Conservation (phyloP, 2,888 invertebrate species). For the Polylopha cassiicola region DNA sequence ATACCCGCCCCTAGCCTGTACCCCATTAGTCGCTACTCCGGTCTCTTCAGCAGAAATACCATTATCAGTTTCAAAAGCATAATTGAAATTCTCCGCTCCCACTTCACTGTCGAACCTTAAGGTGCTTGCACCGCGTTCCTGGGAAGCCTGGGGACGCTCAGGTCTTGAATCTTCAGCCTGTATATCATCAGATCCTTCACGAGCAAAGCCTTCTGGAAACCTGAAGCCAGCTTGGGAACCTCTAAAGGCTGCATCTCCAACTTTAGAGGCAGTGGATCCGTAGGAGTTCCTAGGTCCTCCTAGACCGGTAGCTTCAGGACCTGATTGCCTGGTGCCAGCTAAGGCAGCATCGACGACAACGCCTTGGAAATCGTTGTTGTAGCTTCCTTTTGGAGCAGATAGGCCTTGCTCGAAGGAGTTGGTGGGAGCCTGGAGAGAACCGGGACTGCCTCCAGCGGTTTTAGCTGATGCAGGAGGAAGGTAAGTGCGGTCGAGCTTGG, state of each 20-base stretch:
- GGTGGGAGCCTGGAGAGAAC: constrained; percentile 43
- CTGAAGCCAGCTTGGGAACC: constrained; percentile 33
- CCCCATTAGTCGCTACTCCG: constrained; percentile 49
- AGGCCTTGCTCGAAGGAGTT: constrained; percentile 37
- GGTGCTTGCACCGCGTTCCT: constrained; percentile 45
- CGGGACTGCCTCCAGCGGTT: constrained; percentile 54
- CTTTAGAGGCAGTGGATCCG: constrained; percentile 63
- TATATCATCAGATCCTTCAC: constrained; percentile 18
- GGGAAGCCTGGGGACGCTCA: constrained; percentile 43
- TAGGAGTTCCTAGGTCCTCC: constrained; percentile 55
- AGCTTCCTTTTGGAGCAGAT: constrained; percentile 50
- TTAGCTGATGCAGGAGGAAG: constrained; percentile 55
- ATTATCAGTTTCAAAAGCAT: constrained; percentile 59
- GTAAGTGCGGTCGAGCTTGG: constrained; percentile 55
- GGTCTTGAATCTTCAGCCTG: constrained; percentile 23
- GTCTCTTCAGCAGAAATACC: constrained; percentile 58
- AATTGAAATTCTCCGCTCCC: constrained; percentile 48
- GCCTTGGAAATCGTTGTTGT: constrained; percentile 58
- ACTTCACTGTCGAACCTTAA: constrained; percentile 51
- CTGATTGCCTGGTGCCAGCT: constrained; percentile 52
- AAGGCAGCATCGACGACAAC: constrained; percentile 63
- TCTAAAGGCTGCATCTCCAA: constrained; percentile 63
- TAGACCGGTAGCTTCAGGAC: constrained; percentile 46
- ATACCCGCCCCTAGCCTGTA: constrained; percentile 55
- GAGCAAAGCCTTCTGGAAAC: constrained; percentile 10